These are phyloP conservation scores for Euwallacea fornicatus DNA, from an alignment of 1,140 invertebrate genomes.

Conservation along the genomic window DNA sequence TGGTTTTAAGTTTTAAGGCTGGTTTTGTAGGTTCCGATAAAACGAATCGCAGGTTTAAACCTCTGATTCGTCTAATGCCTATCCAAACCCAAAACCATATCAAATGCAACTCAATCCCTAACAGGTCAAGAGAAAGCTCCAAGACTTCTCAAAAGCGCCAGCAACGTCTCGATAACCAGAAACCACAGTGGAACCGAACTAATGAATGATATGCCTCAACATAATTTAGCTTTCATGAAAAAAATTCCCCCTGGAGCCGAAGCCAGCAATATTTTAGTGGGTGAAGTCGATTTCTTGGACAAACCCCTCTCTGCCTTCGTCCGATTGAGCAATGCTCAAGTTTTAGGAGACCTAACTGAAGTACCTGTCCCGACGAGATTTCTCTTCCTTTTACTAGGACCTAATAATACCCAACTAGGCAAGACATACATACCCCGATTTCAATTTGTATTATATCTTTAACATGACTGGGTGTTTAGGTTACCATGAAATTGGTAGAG, in stretches of 20 bases:
- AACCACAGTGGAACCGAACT: constrained; percentile 74
- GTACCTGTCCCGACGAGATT: constrained; percentile 95
- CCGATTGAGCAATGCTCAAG: constrained; percentile 82
- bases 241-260: constrained; percentile 97
- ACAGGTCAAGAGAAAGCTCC: constrained; percentile 39
- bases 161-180: constrained; percentile 74
- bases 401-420: constrained; percentile 61
- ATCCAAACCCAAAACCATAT: too few relatives aligned
- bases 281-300: constrained; percentile 95
- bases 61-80: too few relatives aligned
- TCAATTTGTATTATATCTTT: not conserved
- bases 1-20: too few relatives aligned
- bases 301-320: constrained; percentile 91
- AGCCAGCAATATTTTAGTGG: constrained; percentile 96
- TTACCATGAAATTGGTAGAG: constrained; percentile 96
- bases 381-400: constrained; percentile 92
- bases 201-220: constrained; percentile 64
- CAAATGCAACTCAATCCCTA: too few relatives aligned
- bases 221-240: constrained; percentile 94
- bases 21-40: too few relatives aligned
- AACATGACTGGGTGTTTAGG: constrained; percentile 53
- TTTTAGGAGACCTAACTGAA: constrained; percentile 94
- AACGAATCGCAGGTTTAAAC: too few relatives aligned
- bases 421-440: not conserved
- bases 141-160: constrained; percentile 77